Percentiles rank a stretch among this genome's conserved stretches.
phyloP scores from a whole-genome alignment of 2,888 invertebrate genomes.

The Phaedon cochleariae region DNA sequence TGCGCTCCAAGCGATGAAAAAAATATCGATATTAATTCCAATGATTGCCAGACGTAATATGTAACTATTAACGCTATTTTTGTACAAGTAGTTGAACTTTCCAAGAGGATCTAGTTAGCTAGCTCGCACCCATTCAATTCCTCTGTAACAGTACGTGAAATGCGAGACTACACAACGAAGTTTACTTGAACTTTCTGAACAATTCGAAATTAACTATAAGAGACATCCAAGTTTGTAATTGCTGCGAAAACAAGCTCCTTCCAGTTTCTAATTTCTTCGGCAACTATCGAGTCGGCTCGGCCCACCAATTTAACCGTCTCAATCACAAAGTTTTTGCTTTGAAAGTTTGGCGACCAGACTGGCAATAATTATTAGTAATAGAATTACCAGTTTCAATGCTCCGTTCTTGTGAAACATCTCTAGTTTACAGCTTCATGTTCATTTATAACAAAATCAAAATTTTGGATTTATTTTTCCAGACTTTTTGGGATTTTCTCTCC shows the following conservation, averaged over 20 bases:
- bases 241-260: conserved; percentile 40
- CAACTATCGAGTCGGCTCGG: conserved; percentile 34
- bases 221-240: conserved; percentile 43
- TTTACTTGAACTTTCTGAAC: conserved; percentile 11
- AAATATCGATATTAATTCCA: neutral
- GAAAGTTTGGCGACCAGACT: conserved; percentile 21
- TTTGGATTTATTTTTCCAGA: too few relatives aligned
- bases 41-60: neutral
- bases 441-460: too few relatives aligned
- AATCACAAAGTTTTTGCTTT: conserved; percentile 38
- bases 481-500: too few relatives aligned
- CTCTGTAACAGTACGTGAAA: conserved; percentile 2
- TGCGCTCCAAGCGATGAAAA: too few relatives aligned
- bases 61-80: neutral
- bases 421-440: too few relatives aligned
- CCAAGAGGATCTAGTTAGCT: neutral
- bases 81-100: neutral
- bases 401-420: too few relatives aligned
- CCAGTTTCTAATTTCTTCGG: conserved; percentile 39
- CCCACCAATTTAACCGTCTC: conserved; percentile 31
- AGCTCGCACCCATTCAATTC: neutral
- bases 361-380: conserved; percentile 34
- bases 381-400: too few relatives aligned
- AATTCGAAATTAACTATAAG: conserved; percentile 32
- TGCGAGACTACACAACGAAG: conserved; percentile 2